A percentile compares a stretch with the other conserved stretches of the same genome.
Evolutionary conservation across 1,140 invertebrate species (phyloP).

Genomic region (Sinonovacula constricta): DNA sequence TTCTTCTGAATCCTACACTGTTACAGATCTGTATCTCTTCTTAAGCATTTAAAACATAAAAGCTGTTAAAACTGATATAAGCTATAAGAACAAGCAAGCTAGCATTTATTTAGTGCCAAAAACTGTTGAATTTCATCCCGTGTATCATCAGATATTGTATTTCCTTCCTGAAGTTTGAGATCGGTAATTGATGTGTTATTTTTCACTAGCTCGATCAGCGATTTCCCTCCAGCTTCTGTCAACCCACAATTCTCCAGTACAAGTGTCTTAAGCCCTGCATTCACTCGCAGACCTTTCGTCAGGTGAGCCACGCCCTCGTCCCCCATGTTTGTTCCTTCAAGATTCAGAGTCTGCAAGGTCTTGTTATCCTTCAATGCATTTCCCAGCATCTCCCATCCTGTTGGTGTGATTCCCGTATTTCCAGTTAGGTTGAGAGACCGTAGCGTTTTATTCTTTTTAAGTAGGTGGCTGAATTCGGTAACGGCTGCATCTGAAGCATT

Average conservation of each 20-base stretch:
- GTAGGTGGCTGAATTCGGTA: constrained; percentile 32
- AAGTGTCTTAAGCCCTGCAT: constrained; percentile 53
- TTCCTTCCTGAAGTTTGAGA: constrained; percentile 61
- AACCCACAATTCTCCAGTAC: constrained; percentile 61
- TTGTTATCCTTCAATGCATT: constrained; percentile 61
- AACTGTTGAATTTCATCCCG: constrained; percentile 57
- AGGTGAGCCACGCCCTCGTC: constrained; percentile 59
- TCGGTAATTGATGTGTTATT: constrained; percentile 62
- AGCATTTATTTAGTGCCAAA: constrained; percentile 55
- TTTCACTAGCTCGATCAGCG: constrained; percentile 60
- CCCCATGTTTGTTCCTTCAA: constrained; percentile 61
- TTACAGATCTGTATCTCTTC: too few species aligned
- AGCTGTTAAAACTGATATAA: too few species aligned
- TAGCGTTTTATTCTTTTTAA: constrained; percentile 53
- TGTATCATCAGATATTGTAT: constrained; percentile 54
- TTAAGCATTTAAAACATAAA: too few species aligned
- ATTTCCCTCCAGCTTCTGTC: constrained; percentile 54
- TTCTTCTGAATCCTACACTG: too few species aligned
- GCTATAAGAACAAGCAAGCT: too few species aligned
- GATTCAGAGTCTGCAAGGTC: constrained; percentile 53
- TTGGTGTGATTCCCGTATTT: constrained; percentile 49
- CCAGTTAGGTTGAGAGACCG: constrained; percentile 59
- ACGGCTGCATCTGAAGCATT: constrained; percentile 49
- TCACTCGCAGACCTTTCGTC: constrained; percentile 54
- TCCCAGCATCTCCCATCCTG: constrained; percentile 62